Evolutionary conservation across 2,113 vertebrate species (phyloP).

Genomic region (Castor canadensis): DNA sequence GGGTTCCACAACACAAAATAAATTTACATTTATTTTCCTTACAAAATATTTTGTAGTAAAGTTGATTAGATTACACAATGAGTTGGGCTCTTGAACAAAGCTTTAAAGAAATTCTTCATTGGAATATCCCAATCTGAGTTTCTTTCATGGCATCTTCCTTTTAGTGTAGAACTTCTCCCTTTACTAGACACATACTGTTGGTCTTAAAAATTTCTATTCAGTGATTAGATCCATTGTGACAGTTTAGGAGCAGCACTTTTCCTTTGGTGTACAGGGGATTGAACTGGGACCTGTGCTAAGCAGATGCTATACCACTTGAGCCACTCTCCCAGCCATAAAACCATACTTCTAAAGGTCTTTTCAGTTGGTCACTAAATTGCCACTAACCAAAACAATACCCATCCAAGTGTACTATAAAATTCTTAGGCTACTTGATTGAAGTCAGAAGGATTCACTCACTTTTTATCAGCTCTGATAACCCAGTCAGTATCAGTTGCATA

Average conservation of each 20-base stretch:
- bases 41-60: conserved; percentile 20
- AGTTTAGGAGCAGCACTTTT: too few species aligned
- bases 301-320: too few species aligned
- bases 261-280: too few species aligned
- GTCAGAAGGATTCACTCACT: neutral
- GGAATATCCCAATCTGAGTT: neutral
- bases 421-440: neutral
- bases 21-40: neutral
- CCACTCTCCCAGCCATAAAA: too few species aligned
- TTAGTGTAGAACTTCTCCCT: neutral
- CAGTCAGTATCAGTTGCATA: neutral
- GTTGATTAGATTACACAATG: neutral
- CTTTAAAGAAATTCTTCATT: neutral
- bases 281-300: too few species aligned
- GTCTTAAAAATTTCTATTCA: neutral
- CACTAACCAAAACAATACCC: neutral
- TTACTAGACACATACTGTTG: neutral
- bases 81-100: neutral
- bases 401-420: neutral
- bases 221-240: neutral
- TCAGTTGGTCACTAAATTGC: neutral
- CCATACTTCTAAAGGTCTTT: neutral
- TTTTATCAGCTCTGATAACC: neutral
- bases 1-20: neutral
- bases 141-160: neutral